These are phyloP conservation scores for Montipora capitata DNA, from an alignment of 92 coral and sea anemone species.

Conservation along the genomic window DNA sequence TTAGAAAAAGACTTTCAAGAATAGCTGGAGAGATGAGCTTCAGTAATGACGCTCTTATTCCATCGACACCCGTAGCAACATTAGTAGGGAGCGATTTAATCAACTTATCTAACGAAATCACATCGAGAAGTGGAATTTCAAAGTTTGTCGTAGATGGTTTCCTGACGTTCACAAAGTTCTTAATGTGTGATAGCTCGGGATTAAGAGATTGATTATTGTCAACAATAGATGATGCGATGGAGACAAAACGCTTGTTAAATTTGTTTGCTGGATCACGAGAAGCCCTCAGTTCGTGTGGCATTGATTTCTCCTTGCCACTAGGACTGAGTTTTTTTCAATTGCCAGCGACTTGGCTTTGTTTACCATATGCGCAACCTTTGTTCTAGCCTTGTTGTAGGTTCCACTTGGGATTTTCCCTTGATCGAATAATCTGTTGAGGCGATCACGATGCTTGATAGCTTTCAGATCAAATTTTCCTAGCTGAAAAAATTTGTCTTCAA, in stretches of 20 bases:
- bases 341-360: neutral
- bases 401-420: neutral
- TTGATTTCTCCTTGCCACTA: conserved; percentile 1
- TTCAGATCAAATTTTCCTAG: neutral
- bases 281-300: neutral
- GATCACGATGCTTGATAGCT: conserved; percentile 41
- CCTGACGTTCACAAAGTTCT: no score
- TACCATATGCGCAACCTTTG: neutral
- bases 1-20: conserved; percentile 50
- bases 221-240: conserved; percentile 1
- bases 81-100: conserved; percentile 29
- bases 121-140: neutral
- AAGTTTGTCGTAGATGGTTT: no score
- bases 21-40: conserved; percentile 58
- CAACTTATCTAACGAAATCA: neutral
- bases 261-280: conserved; percentile 16
- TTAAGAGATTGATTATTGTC: no score
- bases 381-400: neutral
- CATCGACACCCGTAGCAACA: conserved; percentile 50
- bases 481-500: no score
- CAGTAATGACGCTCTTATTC: conserved; percentile 48
- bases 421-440: conserved; percentile 8
- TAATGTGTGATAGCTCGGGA: no score
- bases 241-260: conserved; percentile 17
- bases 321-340: conserved; percentile 22